Evolutionary conservation across 1,140 invertebrate genomes (phyloP), one percentile per base, ranked within the genome.

Genomic region (Mamestra configurata): DNA sequence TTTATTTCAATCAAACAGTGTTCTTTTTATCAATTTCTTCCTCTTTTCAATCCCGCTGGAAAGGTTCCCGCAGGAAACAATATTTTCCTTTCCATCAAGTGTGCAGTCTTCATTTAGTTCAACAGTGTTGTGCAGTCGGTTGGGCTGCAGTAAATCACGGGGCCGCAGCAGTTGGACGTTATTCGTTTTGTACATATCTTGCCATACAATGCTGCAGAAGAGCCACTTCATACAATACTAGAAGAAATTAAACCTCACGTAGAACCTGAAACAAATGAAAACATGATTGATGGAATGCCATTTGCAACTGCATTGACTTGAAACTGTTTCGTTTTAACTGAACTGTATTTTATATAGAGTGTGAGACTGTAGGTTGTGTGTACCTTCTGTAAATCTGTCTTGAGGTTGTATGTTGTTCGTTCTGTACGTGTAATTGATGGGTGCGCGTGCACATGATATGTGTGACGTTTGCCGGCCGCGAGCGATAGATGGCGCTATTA

Each of bases 391-490:
- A 2, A 35, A 22, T 46, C 0, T 6, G 7, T 3, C 27, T 35
- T 66, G 15, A 8, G 0, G 0, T 27, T 70, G 35, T 46, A 68
- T 10, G 51, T 22, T 66, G 37, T 53, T 79, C 77, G 66, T 79
- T 79, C 71, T 79, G 77, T 49, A 59, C 53, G 22, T 18, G 35
- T 79, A 71, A 79, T 71, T 71, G 77, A 79, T 79, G 77, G 37
- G 24, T 78, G 64, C 64, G 77, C 77, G 66, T 71, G 77, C 77
- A 27, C 66, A 79, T 79, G 77, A 79, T 59, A 49, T 71, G 66
- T 71, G 66, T 46, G 66, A 57, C 66, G 46, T 22, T 68, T 55
- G 18, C 61, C 43, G 46, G 18, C n/a, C 31, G 57, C 59, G 31
- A 66, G 18, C 61, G 61, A 55, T 77, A 77, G 61, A 66, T 77